Evolutionary conservation across 2,888 invertebrate genomes (phyloP), one percentile per base, ranked within the genome.

Genomic region (Rotaria socialis): DNA sequence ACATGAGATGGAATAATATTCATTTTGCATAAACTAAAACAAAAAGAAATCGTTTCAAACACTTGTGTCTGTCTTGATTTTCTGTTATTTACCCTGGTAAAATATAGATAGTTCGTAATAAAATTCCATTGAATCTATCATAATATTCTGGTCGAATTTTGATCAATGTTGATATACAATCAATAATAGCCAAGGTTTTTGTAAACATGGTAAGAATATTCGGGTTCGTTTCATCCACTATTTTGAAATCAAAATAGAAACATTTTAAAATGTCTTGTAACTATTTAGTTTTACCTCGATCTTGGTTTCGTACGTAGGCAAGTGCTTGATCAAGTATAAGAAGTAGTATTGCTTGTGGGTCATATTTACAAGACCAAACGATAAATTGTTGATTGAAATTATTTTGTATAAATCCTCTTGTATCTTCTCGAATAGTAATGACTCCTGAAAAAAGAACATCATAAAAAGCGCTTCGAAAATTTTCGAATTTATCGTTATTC

Each of bases 131-230:
- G 19, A 75, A 75, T 75, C 47, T 24, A 43, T 75, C 75, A 24
- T 43, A 75, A 75, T 75, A 47, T 75, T 75, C 75, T 24, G 75
- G 75, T n/a, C 75, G 47, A 41, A 43, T 43, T 14, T 1, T 22
- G 11, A 75, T 41, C 47, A 75, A 43, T 75, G 75, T 75, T 47
- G 75, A 75, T 75, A 75, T 75, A 75, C 75, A 75, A 24, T 75
- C 75, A n/a, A 75, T 75, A 75, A 75, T 43, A 24, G 75, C 41
- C 8, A 75, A 14, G 8, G 75, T 47, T 75, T 75, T 75, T 10
- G 41, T 41, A 43, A 75, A 43, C 75, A 75, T 24, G 43, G 41
- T 11, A 41, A 43, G 22, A 41, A 43, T 24, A 43, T 75, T 75
- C 22, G 41, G 5, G 47, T 47, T 22, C 8, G 47, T 43, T 16